These are phyloP conservation scores for Oscheius sp. DNA, from an alignment of 2,888 invertebrate genomes.

Conservation along the genomic window DNA sequence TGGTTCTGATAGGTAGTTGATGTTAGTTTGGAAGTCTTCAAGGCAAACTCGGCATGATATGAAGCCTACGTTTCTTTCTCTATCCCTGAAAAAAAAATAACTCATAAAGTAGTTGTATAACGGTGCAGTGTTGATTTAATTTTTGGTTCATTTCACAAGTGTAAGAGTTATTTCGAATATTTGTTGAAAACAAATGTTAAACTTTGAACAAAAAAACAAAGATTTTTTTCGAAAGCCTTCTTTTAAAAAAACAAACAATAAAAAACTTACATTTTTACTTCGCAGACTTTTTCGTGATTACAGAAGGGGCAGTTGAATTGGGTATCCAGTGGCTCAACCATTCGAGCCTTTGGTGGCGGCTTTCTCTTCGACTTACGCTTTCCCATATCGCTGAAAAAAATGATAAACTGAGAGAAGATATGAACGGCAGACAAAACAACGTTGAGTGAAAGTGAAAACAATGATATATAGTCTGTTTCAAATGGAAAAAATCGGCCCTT, in stretches of 20 bases:
- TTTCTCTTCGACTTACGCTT: conserved; percentile 95
- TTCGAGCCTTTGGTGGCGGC: conserved; percentile 90
- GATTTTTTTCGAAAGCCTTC: too few species aligned
- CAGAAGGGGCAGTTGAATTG: conserved; percentile 99
- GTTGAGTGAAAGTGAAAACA: not conserved
- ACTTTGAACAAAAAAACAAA: too few species aligned
- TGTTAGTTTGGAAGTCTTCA: conserved; percentile 88
- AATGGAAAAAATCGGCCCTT: not conserved
- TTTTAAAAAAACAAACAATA: not conserved
- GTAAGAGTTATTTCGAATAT: too few species aligned
- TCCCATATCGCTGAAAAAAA: conserved; percentile 81
- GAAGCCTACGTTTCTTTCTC: conserved; percentile 89
- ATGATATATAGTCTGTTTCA: not conserved
- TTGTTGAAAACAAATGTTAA: too few species aligned
- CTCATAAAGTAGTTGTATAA: not conserved
- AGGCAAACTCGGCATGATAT: conserved; percentile 94
- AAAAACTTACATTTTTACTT: conserved; percentile 89
- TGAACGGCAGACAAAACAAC: not conserved
- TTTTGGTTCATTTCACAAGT: too few species aligned
- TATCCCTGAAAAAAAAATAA: conserved; percentile 82
- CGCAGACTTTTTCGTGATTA: conserved; percentile 98
- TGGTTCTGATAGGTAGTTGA: conserved; percentile 93
- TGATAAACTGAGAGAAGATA: not conserved
- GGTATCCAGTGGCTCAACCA: conserved; percentile 90
- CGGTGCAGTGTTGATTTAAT: too few species aligned